Evolutionary conservation across 30 jellyfish, hydroid and myxozoan genomes (phyloP).

Genomic region (Phacellophora camtschatica): DNA sequence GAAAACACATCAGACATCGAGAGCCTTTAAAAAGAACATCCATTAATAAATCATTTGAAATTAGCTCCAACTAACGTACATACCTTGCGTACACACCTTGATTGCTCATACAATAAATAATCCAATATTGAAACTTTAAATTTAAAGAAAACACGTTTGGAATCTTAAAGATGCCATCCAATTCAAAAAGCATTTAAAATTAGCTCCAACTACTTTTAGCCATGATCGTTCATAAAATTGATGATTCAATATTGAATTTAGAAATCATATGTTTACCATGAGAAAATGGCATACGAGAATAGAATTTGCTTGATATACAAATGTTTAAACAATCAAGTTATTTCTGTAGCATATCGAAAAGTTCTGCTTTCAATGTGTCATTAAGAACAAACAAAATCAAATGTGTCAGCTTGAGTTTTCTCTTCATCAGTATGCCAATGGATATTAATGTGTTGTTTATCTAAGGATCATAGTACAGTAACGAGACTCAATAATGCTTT

Average conservation of each 20-base stretch:
- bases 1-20: not conserved
- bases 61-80: conserved; percentile 22
- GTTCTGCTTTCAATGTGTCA: too few relatives aligned
- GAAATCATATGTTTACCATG: conserved; percentile 46
- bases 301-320: conserved; percentile 11
- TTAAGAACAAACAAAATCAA: too few relatives aligned
- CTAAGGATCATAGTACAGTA: not conserved
- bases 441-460: not conserved
- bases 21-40: conserved; percentile 30
- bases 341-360: not conserved
- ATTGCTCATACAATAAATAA: not conserved
- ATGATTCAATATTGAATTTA: conserved; percentile 10
- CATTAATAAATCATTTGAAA: conserved; percentile 37
- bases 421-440: not conserved
- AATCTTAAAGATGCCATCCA: conserved; percentile 25
- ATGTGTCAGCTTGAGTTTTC: not conserved
- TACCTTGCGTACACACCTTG: too few relatives aligned
- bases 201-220: conserved; percentile 21
- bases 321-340: not conserved
- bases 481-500: not conserved
- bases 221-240: not conserved
- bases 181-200: conserved; percentile 39
- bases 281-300: conserved; percentile 42
- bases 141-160: too few relatives aligned
- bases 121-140: conserved; percentile 15